A percentile compares a stretch with the other conserved stretches of the same genome.
Conservation (phyloP, 2,113 vertebrate genomes). For the Camarhynchus parvulus region DNA sequence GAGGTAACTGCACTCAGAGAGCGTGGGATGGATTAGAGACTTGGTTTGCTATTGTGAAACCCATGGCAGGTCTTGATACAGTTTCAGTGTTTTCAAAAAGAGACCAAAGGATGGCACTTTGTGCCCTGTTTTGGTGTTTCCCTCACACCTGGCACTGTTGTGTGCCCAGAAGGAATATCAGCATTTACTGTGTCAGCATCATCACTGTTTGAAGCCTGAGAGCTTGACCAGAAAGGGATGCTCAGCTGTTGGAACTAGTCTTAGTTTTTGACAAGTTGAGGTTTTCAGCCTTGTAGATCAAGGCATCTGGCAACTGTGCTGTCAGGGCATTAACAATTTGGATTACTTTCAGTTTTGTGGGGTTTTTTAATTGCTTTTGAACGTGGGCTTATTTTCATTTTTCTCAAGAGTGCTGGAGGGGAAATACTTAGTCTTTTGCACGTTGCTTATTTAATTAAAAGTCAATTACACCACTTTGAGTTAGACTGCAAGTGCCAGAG, state of each 20-base stretch:
- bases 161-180: background rate
- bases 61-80: background rate
- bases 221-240: background rate
- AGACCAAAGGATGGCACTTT: background rate
- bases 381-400: background rate
- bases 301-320: background rate
- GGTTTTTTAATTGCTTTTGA: background rate
- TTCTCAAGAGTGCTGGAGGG: background rate
- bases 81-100: background rate
- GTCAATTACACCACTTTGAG: background rate
- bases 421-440: background rate
- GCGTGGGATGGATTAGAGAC: background rate
- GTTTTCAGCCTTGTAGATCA: constrained; percentile 37
- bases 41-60: background rate
- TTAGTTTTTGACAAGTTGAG: background rate
- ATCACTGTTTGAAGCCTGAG: background rate
- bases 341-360: background rate
- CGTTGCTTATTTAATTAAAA: background rate
- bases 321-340: background rate
- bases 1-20: background rate
- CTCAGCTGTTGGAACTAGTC: background rate
- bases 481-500: background rate
- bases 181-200: background rate
- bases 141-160: background rate
- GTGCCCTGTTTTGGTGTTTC: background rate